Evolutionary conservation across 2,113 vertebrate genomes (phyloP), one percentile per base, ranked within the genome.

Genomic region (Cygnus atratus): DNA sequence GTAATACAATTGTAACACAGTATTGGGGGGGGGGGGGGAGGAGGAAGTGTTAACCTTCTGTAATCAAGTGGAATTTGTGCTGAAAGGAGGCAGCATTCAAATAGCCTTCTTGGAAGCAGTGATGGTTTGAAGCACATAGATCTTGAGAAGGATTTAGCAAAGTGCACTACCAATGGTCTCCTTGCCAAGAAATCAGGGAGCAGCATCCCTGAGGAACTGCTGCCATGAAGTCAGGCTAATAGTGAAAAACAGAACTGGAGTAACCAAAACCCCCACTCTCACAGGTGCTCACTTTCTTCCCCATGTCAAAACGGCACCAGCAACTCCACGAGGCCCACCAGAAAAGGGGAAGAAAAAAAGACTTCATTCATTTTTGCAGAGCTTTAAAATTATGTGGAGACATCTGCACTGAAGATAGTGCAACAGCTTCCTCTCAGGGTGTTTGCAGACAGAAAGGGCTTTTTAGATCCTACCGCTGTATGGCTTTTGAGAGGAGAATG

Each of bases 221-320:
- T 67, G 68, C 43, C 25, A 20, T 17, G 24, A 77, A 80, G 15
- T 33, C 70, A 73, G 48, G 43, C 54, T 80, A 10, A 55, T 22
- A 39, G 14, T 31, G 46, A 61, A 65, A 77, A 68, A 1, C 13
- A 59, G n/a, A 59, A 24, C 19, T 48, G 17, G 7, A 68, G 33
- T 61, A 37, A 59, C 18, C 19, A 37, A 63, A 89, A 68, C 18
- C 31, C 14, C 41, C 21, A 7, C 22, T 33, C 29, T 25, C 22
- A 11, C 33, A 31, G 41, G 54, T 24, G 22, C 37, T 84, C 1
- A 0, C 26, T 44, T 91, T 89, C 48, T 84, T 82, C 39, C 50
- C 33, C 15, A 10, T 1, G 0, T 44, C 81, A 59, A 44, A 87
- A 54, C 0, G 1, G 24, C 37, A n/a, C 43, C 26, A 28, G 46